A percentile compares a stretch with the other conserved stretches of the same genome.
These are phyloP conservation scores for Diaprepes abbreviatus DNA, from an alignment of 2,888 invertebrate species.

Conservation along the genomic window DNA sequence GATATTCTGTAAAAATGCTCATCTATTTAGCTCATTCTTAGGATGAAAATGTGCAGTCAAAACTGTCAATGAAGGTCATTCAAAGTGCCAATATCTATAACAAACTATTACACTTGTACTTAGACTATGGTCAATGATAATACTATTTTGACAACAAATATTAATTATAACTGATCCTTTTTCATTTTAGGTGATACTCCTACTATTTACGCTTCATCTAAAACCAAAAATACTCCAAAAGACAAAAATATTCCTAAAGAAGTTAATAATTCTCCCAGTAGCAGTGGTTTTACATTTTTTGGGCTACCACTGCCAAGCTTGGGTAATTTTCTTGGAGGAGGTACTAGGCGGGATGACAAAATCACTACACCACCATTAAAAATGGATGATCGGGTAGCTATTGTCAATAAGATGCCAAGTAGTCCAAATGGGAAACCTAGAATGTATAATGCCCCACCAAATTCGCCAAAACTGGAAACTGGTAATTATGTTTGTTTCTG, in stretches of 20 bases:
- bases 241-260: conserved; percentile 60
- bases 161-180: too few species aligned
- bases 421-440: background rate
- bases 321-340: conserved; percentile 71
- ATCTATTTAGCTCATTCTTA: too few species aligned
- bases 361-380: conserved; percentile 36
- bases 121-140: too few species aligned
- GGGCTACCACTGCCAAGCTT: conserved; percentile 85
- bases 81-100: too few species aligned
- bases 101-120: too few species aligned
- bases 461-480: conserved; percentile 41
- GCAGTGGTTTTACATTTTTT: conserved; percentile 84
- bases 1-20: too few species aligned
- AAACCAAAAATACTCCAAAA: conserved; percentile 57
- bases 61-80: too few species aligned
- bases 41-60: too few species aligned
- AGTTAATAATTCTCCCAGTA: conserved; percentile 68
- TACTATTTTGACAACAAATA: too few species aligned
- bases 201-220: conserved; percentile 72
- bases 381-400: conserved; percentile 60
- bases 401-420: conserved; percentile 58
- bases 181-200: conserved; percentile 73
- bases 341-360: conserved; percentile 51
- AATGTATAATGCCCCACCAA: conserved; percentile 25
- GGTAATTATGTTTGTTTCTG: conserved; percentile 28